Evolutionary conservation across 1,140 invertebrate genomes (phyloP), one percentile per base, ranked within the genome.

Genomic region (Heterodera carotae): DNA sequence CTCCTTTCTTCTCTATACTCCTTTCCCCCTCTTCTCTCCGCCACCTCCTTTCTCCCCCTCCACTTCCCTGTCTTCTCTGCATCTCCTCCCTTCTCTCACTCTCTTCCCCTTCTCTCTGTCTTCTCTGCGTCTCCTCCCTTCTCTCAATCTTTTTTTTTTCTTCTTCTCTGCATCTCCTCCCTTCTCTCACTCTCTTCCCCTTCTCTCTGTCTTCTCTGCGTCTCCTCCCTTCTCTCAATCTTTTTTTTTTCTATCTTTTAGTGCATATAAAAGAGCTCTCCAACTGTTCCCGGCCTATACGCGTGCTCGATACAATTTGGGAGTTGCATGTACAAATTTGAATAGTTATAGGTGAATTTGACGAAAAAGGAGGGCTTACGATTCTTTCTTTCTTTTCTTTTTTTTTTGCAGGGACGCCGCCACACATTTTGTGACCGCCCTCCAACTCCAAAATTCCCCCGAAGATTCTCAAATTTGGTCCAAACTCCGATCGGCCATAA

Each of bases 241-340:
- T 43, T 43, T 7, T 22, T 18, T 62, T n/a, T n/a, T n/a, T n/a
- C n/a, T n/a, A n/a, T n/a, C 22, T 6, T 66, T 66, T 7, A 68
- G 76, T 80, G 96, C 96, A 0, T 99, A 99, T 89, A 92, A 94
- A 85, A 91, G 92, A 85, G 96, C 97, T 64, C 89, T 99, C 31
- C 91, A 93, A 87, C 89, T 98, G 34, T 92, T 93, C 70, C 97
- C 97, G 4, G 96, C 96, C 22, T 98, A 96, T 88, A 96, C 98
- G 79, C 91, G 97, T 70, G 95, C 96, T 27, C 91, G 97, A 81
- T 98, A 97, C 86, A 99, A 99, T 90, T 92, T 99, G 71, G 97
- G 96, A 10, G 97, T 99, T 68, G 94, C 94, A 73, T 99, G 96
- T 88, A 94, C 98, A 87, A 97, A 98, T 90, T 91, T 98, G n/a